A percentile compares a stretch with the other conserved stretches of the same genome.
Conservation (phyloP, 2,797 vertebrate species). For the Sebastes minor region DNA sequence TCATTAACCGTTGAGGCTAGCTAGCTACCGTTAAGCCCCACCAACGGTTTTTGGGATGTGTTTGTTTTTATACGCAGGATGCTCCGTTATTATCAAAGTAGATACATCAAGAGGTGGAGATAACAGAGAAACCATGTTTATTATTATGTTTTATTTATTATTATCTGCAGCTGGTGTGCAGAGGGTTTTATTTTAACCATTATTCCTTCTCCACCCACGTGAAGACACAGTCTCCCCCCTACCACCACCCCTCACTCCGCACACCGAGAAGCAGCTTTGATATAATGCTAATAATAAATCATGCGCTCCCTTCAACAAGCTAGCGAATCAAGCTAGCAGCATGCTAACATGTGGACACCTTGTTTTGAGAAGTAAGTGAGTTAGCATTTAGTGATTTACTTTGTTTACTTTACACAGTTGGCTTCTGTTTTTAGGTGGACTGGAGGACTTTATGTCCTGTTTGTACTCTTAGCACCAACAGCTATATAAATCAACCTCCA, state of each 20-base stretch:
- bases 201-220: conserved; percentile 33
- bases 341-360: conserved; percentile 36
- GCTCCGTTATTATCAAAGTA: conserved; percentile 38
- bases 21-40: conserved; percentile 50
- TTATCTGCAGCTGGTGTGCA: background rate
- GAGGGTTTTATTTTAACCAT: background rate
- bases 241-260: no score
- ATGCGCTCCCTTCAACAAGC: conserved; percentile 40
- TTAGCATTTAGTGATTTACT: background rate
- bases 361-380: background rate
- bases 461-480: conserved; percentile 27
- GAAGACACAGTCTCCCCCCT: conserved; percentile 29
- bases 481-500: background rate
- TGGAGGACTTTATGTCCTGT: background rate
- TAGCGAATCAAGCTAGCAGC: conserved; percentile 52
- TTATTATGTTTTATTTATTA: no score
- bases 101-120: conserved; percentile 3
- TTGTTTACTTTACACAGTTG: background rate
- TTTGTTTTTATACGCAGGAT: conserved; percentile 58
- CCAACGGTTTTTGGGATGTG: conserved; percentile 43
- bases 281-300: conserved; percentile 44
- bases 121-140: background rate
- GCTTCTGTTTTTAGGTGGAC: background rate
- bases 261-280: background rate
- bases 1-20: conserved; percentile 32